Base-by-base conservation (phyloP, 2,113 vertebrate genomes). In the Lagopus leucura region DNA sequence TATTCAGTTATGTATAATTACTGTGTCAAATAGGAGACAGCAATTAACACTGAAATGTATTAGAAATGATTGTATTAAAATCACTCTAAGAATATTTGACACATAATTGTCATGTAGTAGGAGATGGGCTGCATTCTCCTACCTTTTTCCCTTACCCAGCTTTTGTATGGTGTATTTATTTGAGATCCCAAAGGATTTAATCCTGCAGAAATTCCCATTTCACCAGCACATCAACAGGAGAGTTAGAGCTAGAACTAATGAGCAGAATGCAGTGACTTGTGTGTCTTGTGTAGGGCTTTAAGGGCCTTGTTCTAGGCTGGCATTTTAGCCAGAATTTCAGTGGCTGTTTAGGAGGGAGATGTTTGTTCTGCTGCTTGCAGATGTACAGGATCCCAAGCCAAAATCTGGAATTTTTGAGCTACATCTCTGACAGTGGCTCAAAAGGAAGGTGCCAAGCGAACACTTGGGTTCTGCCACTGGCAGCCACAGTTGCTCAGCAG, bases 1-100 rank as follows among this genome's bases (percentile, higher is more conserved):
- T 98, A 97, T 89, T 97, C 95, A 92, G 97, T 97, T 97, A 96
- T 89, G 86, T 98, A 74, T 97, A 98, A 98, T 98, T 98, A 98
- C 95, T 97, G 92, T 97, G 97, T 97, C 97, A 98, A 97, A 97
- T 96, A 96, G 88, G 95, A 98, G 93, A 95, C 85, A 84, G 94
- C 88, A 97, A 95, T 97, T 98, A 97, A 97, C 82, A 94, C 88
- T 94, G 97, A 97, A 97, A 97, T 96, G 52, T 97, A 97, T 97
- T 97, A 97, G 89, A 94, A 92, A 92, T 92, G 76, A 97, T 95
- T 92, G 73, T 96, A 91, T 92, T 86, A 89, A 96, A 97, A 93
- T 97, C 94, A 94, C 90, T 93, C 89, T 76, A 86, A 91, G 92
- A 97, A 88, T 94, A 93, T 96, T 93, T 96, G 96, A 97, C 76